phyloP scores from a whole-genome alignment of 2,113 vertebrate species.

The Neopipo cinnamomea region DNA sequence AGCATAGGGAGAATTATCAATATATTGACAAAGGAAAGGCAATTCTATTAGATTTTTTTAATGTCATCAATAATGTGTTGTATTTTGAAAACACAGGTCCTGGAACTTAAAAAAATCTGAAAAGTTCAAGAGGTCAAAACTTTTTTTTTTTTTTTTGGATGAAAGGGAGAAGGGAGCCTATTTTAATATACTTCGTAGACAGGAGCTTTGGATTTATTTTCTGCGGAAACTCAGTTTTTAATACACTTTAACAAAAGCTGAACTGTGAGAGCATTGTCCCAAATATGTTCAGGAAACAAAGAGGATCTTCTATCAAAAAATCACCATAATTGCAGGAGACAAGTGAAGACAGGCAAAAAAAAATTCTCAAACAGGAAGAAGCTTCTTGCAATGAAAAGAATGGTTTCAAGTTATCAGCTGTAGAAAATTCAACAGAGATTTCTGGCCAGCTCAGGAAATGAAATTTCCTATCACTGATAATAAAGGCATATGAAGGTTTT shows the following conservation, averaged over 20 bases:
- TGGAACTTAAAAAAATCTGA: neutral
- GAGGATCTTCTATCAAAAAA: neutral
- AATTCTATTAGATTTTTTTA: neutral
- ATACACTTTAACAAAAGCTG: neutral
- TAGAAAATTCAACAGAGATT: conserved; percentile 20
- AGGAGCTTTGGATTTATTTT: neutral
- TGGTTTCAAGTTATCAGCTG: conserved; percentile 8
- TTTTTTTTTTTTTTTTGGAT: neutral
- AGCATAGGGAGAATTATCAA: neutral
- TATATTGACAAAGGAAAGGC: neutral
- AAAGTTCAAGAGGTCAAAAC: neutral
- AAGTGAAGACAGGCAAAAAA: conserved; percentile 8
- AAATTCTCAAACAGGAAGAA: neutral
- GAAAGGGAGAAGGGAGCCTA: neutral
- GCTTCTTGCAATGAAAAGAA: neutral
- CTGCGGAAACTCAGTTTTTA: neutral
- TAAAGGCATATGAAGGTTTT: neutral
- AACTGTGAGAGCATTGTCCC: neutral
- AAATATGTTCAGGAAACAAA: conserved; percentile 3
- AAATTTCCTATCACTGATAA: conserved; percentile 26
- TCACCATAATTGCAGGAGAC: neutral
- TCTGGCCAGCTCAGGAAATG: conserved; percentile 15
- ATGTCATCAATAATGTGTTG: neutral
- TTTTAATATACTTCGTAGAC: neutral
- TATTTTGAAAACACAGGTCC: neutral